Base-by-base conservation (phyloP, 2,113 vertebrate species). In the Misgurnus mizolepis region DNA sequence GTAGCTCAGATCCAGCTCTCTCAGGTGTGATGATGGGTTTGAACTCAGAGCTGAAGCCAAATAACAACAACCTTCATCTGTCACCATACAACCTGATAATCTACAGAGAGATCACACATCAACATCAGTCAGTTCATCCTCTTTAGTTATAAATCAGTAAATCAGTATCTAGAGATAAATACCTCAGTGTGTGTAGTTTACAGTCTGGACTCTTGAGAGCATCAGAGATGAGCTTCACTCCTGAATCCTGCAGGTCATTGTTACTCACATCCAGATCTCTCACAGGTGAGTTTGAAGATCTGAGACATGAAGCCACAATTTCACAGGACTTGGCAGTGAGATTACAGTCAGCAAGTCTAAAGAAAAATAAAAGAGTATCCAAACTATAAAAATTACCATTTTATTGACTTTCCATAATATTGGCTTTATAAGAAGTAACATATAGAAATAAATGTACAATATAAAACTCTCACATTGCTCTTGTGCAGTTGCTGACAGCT, bases 1-100 rank as follows among this genome's bases (percentile, higher is more conserved):
- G 47, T 69, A 69, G 67, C 67, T 69, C 6, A 69, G 45, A 50
- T 69, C 67, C 47, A 69, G 47, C 12, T 34, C 67, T 39, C 18
- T 69, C 22, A 69, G 12, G 22, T 69, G 67, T 50, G 67, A 69
- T 8, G 67, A 69, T 8, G 11, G 10, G 22, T 69, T 45, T 69
- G 47, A 69, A 34, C 4, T 53, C 18, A 69, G 12, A 69, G 47
- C 47, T 17, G 67, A 50, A 69, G 4, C 47, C 47, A 47, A 2
- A 47, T 47, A 47, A 47, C 7, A 7, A 47, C 45, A 47, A 10
- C 45, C 45, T 7, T 8, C 45, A 7, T 47, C 45, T 47, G 45
- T 47, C 45, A 47, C 45, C 45, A 47, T 47, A 47, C 45, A 47
- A 10, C 45, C 45, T 0, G 45, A 47, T 6, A 47, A 10, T 47